Evolutionary conservation across 1,140 invertebrate species (phyloP), one percentile per base, ranked within the genome.

Genomic region (Elymnias hypermnestra): DNA sequence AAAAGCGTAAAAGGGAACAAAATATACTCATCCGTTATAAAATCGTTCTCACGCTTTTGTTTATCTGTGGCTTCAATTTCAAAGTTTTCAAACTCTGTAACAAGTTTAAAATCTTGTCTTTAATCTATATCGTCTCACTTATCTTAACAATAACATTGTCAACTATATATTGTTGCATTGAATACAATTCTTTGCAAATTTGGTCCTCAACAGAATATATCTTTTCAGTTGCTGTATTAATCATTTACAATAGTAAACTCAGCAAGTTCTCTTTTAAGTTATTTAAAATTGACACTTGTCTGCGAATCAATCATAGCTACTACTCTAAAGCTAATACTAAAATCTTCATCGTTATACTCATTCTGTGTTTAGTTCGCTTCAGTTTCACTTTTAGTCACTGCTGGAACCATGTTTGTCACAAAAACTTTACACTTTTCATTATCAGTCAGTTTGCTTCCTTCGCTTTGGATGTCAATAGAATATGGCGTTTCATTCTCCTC

Each of bases 171-270:
- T 82, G 81, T 29, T 78, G 74, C 26, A 7, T 39, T 0, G 17
- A 49, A 0, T 22, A 47, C 5, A 50, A 61, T 9, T 47, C 59
- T 2, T 63, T 69, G 7, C 63, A 66, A 31, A 19, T 67, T 0
- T 81, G 72, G 73, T 66, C 72, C 1, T 26, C 75, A 2, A 4
- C 76, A 2, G 81, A 84, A 55, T 84, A 76, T 41, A 33, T 53
- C 2, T 15, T 41, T 0, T 70, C 67, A 1, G 66, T 71, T 3
- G 15, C 60, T 0, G 45, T 72, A 5, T 54, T 74, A 10, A 19
- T 81, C 8, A 51, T 68, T 4, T 63, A 57, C 0, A 57, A 63
- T 1, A 81, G 63, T 21, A 64, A 65, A 28, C 46, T 72, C 1
- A 45, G 15, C 0, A 29, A 33, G 5, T 82, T 72, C 39, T 67